Evolutionary conservation across 2,888 invertebrate species (phyloP).

Genomic region (Agrypnus murinus): DNA sequence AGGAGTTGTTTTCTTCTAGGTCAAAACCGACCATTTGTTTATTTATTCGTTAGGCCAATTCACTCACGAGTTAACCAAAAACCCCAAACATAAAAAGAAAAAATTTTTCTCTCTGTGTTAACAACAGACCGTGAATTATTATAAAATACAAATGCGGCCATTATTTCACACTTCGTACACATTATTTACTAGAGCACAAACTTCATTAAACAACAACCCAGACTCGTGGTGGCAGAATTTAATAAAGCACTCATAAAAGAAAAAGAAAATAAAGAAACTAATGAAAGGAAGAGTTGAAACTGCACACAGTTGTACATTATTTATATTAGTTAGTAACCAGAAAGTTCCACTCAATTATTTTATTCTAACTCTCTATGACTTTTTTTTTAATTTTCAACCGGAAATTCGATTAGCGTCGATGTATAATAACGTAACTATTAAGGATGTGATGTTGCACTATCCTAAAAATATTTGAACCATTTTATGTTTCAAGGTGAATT

Average conservation of each 20-base stretch:
- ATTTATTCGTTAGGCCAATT: too few relatives aligned
- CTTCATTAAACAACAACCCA: background rate
- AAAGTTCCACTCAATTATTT: background rate
- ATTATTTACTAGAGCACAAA: constrained; percentile 20
- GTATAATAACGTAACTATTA: too few relatives aligned
- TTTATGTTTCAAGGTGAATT: background rate
- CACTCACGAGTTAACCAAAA: too few relatives aligned
- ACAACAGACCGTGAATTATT: constrained; percentile 21
- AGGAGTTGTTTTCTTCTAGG: too few relatives aligned
- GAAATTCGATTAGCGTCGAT: background rate
- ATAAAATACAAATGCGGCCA: constrained; percentile 5
- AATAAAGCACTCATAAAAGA: background rate
- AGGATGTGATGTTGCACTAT: too few relatives aligned
- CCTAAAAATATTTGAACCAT: background rate
- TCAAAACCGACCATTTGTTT: too few relatives aligned
- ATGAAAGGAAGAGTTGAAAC: constrained; percentile 15
- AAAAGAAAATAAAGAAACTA: background rate
- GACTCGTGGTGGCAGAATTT: background rate
- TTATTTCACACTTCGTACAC: constrained; percentile 2
- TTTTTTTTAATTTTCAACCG: background rate
- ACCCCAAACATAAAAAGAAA: too few relatives aligned
- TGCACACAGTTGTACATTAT: background rate
- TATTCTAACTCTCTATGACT: background rate
- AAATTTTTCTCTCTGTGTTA: background rate
- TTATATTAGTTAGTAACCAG: background rate